Evolutionary conservation across 23 tunicate species (phyloP), one percentile per base, ranked within the genome.

Genomic region (Diplosoma virens): DNA sequence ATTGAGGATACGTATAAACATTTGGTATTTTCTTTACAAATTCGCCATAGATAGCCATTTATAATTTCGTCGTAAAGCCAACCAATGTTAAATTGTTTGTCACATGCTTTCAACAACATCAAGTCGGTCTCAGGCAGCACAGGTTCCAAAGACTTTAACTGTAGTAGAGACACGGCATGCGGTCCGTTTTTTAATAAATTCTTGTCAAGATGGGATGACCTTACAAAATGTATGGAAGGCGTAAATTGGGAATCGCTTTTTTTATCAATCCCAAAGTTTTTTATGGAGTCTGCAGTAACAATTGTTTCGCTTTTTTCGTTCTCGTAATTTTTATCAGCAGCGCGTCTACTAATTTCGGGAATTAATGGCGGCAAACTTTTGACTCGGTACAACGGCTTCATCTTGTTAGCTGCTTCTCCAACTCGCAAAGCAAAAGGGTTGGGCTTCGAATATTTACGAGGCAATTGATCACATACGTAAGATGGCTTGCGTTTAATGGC

Each of bases 51-150:
- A 47, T 55, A 75, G 23, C 80, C 33, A 31, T 75, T 75, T 5
- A 75, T 54, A 30, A 75, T 55, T 53, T 75, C 80, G 16, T 75
- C 80, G 5, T 33, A 33, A 2, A 78, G 59, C 73, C 82, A 78
- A 1, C 82, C 82, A 3, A 16, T 31, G 3, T 26, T 5, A 25
- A 78, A 78, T 1, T 61, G 48, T 1, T 24, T 25, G 73, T 78
- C 82, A 26, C 18, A 26, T 16, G 67, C 16, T 25, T 33, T 22
- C 16, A 63, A 21, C 2, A 78, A 22, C 3, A 2, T n/a, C 3
- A 33, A 3, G 17, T 78, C 82, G 36, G 11, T 59, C 14, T 3
- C 9, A 25, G 37, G 4, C 14, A 78, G 58, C 5, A 22, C 4
- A 1, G 80, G 80, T 33, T 75, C 80, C 5, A 75, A 28, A 35